Base-by-base conservation (phyloP, 2,888 invertebrate species). In the Tupiocoris notatus region DNA sequence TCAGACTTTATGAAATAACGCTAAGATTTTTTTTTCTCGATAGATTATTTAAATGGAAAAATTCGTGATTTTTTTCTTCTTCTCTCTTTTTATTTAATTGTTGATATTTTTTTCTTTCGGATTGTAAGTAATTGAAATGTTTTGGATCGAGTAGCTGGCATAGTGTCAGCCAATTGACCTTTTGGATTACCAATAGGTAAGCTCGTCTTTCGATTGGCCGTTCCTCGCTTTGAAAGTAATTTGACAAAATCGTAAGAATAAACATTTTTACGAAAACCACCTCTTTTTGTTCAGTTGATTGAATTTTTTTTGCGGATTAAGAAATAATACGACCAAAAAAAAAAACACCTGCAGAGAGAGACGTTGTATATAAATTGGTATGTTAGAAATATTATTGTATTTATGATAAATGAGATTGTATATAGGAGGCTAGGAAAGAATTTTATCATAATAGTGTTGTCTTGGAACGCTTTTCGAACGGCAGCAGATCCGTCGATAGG, bases 371-470 rank as follows among this genome's bases (percentile, higher is more conserved):
- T 68, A 58, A 76, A 22, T 76, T 71, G 23, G 22, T 59, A 23
- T 54, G 59, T 58, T 9, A 58, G 25, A 16, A 58, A 65, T 75
- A 73, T 78, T 65, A 67, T 76, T 39, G 76, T 78, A 78, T 78
- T 78, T 78, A 78, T 75, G 67, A 65, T 70, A 76, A 71, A 73
- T 65, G 25, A 65, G 65, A 73, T 59, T 76, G 78, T 78, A 78
- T 21, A 78, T 78, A 78, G 66, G 64, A 39, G 76, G 71, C 18
- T 78, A 76, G 76, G 78, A 78, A 78, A 76, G 76, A 67, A 70
- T 71, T 63, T 75, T 57, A 71, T 71, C 70, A 16, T 70, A 59
- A 61, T 70, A 70, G 61, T 58, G 21, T 25, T 59, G 58, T 23
- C 58, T 59, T 59, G 24, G 24, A 70, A 25, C 23, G 70, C 67